A percentile compares a stretch with the other conserved stretches of the same genome.
Evolutionary conservation across 2,888 invertebrate genomes (phyloP).

Genomic region (Lasioglossum marginatum): DNA sequence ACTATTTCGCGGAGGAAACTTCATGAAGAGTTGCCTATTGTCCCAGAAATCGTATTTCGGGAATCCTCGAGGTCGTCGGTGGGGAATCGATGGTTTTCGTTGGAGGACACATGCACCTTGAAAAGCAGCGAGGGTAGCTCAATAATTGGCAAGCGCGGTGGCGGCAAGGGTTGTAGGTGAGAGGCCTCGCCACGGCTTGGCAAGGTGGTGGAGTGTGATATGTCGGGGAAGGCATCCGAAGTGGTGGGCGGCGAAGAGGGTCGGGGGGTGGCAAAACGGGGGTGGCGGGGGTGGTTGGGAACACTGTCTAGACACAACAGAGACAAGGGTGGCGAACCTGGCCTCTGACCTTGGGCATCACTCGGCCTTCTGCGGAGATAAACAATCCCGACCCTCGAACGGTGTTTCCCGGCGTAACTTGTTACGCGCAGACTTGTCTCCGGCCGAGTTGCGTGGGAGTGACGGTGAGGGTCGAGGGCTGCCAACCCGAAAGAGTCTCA

Average conservation of each 20-base stretch:
- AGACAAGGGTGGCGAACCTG: conserved; percentile 76
- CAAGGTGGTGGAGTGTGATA: conserved; percentile 49
- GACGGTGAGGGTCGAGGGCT: not conserved
- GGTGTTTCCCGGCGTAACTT: conserved; percentile 3
- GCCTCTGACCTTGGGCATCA: conserved; percentile 80
- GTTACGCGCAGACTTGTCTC: not conserved
- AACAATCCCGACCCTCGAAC: conserved; percentile 72
- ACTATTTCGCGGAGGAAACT: not conserved
- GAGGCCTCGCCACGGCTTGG: conserved; percentile 35
- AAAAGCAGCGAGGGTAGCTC: conserved; percentile 20
- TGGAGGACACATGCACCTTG: not conserved
- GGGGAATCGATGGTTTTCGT: not conserved
- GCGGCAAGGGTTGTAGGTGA: conserved; percentile 24
- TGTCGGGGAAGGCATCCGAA: conserved; percentile 47
- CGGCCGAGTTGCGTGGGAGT: conserved; percentile 6
- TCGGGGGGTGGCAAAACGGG: conserved; percentile 57
- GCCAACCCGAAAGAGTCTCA: not conserved
- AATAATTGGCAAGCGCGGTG: conserved; percentile 66
- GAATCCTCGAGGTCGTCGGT: not conserved
- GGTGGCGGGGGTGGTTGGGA: conserved; percentile 47
- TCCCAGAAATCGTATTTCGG: not conserved
- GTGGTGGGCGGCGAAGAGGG: conserved; percentile 56
- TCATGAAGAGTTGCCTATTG: not conserved
- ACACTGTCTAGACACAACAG: conserved; percentile 81
- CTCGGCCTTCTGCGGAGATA: conserved; percentile 79